Evolutionary conservation across 2,113 vertebrate species (phyloP).

Genomic region (Apaloderma vittatum): DNA sequence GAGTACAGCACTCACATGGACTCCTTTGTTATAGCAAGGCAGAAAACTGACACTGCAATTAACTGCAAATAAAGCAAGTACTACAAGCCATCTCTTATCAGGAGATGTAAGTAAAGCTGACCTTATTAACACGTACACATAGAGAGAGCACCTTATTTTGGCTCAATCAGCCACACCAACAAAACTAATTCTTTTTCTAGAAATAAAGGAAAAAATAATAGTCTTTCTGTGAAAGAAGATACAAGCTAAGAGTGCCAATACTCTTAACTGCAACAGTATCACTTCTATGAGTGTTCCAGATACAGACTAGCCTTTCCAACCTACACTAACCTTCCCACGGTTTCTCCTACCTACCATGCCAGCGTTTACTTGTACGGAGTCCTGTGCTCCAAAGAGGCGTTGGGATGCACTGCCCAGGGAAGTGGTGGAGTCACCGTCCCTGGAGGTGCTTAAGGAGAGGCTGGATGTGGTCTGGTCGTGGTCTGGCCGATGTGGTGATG

Average conservation of each 20-base stretch:
- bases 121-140: not conserved
- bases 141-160: not conserved
- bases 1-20: not conserved
- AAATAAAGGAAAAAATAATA: not conserved
- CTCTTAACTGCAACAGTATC: not conserved
- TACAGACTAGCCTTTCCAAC: not conserved
- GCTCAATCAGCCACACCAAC: not conserved
- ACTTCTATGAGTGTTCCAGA: not conserved
- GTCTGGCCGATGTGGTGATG: too few relatives aligned
- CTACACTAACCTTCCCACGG: not conserved
- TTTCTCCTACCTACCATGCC: not conserved
- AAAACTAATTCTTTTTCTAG: not conserved
- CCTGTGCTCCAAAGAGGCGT: not conserved
- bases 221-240: not conserved
- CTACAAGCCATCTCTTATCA: not conserved
- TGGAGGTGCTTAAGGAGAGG: too few relatives aligned
- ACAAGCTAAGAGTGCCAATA: not conserved
- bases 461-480: too few relatives aligned
- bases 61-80: not conserved
- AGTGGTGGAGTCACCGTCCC: too few relatives aligned
- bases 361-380: not conserved
- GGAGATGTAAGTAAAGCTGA: not conserved
- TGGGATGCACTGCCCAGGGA: too few relatives aligned
- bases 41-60: not conserved
- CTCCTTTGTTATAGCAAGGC: not conserved